phyloP scores from a whole-genome alignment of 2,888 invertebrate genomes.

The Caenorhabditis imperialis region DNA sequence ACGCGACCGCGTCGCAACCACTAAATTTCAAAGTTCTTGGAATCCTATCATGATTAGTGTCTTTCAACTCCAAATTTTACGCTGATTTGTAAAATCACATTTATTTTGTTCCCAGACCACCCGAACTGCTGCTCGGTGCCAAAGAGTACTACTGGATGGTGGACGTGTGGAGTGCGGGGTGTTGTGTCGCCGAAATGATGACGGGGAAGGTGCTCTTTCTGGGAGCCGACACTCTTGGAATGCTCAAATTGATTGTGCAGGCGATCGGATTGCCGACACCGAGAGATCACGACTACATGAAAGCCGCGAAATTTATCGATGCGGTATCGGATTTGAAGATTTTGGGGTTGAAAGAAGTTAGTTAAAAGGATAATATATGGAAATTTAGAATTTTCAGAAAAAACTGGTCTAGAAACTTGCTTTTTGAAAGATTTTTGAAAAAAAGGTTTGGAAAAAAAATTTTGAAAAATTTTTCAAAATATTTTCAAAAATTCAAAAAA shows the following conservation, averaged over 20 bases:
- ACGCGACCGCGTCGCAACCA: no score
- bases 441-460: no score
- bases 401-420: no score
- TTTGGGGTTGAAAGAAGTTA: conserved; percentile 32
- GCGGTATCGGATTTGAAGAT: conserved; percentile 17
- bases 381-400: no score
- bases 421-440: no score
- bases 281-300: conserved; percentile 53
- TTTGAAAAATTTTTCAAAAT: not conserved
- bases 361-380: no score
- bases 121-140: conserved; percentile 68
- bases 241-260: conserved; percentile 53
- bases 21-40: no score
- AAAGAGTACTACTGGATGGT: conserved; percentile 60
- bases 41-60: no score
- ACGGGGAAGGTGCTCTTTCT: conserved; percentile 62
- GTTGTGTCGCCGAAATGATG: conserved; percentile 70
- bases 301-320: conserved; percentile 31
- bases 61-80: no score
- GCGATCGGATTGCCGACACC: conserved; percentile 48
- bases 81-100: no score
- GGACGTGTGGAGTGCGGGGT: conserved; percentile 70
- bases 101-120: no score
- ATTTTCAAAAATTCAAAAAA: no score
- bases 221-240: conserved; percentile 56